Base-by-base conservation (phyloP, 2,113 vertebrate genomes). In the Bujurquina vittata region DNA sequence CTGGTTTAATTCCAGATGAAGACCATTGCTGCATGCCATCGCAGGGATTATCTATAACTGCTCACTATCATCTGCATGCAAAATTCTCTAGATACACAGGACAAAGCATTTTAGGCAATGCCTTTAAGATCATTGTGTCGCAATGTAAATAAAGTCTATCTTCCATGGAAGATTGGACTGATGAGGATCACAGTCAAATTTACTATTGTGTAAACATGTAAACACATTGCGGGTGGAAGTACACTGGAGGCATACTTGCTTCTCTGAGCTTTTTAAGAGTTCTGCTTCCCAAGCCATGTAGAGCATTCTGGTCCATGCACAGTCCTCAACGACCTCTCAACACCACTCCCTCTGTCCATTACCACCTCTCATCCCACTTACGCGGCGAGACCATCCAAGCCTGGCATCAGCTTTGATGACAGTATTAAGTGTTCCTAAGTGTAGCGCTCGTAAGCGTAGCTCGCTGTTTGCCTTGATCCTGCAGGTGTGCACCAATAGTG, bases 351-450 rank as follows among this genome's bases (percentile, higher is more conserved):
- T 79, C 52, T 73, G 79, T 81, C 82, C 67, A 80, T 82, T 80
- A 77, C 77, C 87, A 60, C 75, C 65, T 67, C 85, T 75, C 79
- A 49, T 80, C 65, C 82, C 60, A 61, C 75, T 82, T 54, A 57
- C 74, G 69, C 37, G 63, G 67, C 72, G 58, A 61, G 55, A 78
- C 55, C 55, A 56, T 89, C 84, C 84, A 65, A 52, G 52, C 26
- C 69, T 69, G 46, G 74, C 61, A 52, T 57, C 23, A 23, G 43
- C 57, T 85, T 81, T 83, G 86, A 88, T 84, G 83, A 89, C 80
- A 88, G 75, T 65, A 83, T 85, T 80, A 93, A 87, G 90, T 87
- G 84, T 85, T 82, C 80, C 60, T 74, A 85, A 87, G 90, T 84
- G 80, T 62, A 57, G 84, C 65, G 65, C 61, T 81, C 20, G 23